phyloP scores from a whole-genome alignment of 2,797 vertebrate species.

The Cirrhinus mrigala region DNA sequence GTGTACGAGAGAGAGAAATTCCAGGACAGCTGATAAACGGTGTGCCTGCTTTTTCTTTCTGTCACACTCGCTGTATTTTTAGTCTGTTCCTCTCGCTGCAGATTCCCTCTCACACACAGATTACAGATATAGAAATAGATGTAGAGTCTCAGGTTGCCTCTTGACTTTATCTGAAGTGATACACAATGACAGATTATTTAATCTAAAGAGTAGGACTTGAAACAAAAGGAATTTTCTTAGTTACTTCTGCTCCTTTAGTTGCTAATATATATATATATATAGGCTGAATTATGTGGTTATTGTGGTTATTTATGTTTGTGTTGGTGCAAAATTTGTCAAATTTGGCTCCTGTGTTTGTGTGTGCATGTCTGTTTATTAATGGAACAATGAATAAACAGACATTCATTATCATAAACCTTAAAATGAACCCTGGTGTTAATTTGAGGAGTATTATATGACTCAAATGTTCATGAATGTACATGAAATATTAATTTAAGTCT shows the following conservation, averaged over 20 bases:
- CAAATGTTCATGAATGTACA: background rate
- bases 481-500: background rate
- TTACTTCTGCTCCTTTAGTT: background rate
- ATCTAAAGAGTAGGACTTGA: background rate
- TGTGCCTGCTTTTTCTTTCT: constrained; percentile 72
- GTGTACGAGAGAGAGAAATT: constrained; percentile 19
- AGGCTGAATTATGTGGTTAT: background rate
- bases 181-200: background rate
- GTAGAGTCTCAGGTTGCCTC: constrained; percentile 12
- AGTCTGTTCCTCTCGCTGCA: constrained; percentile 68
- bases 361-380: constrained; percentile 18
- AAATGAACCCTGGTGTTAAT: background rate
- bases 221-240: background rate
- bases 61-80: constrained; percentile 79
- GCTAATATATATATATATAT: background rate
- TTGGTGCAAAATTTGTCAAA: background rate
- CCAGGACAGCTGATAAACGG: constrained; percentile 52
- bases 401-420: background rate
- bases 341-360: constrained; percentile 9
- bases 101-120: constrained; percentile 48
- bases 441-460: background rate
- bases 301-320: background rate
- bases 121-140: constrained; percentile 32
- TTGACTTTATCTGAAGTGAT: constrained; percentile 29
- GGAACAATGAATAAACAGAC: background rate